These are phyloP conservation scores for Alcedo quadribrachys DNA, from an alignment of 2,797 vertebrate genomes.

Conservation along the genomic window DNA sequence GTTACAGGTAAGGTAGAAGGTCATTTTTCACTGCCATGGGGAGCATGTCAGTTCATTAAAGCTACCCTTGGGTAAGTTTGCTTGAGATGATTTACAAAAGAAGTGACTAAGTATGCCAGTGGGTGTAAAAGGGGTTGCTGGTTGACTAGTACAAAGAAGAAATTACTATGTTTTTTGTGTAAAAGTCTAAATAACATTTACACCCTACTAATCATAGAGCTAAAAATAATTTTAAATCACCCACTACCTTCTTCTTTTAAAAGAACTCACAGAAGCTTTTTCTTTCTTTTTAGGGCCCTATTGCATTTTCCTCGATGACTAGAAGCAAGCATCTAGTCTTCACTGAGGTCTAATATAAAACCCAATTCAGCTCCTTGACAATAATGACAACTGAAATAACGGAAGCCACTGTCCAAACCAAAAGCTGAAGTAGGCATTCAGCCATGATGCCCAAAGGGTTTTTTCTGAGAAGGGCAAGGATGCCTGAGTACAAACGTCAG, in stretches of 20 bases:
- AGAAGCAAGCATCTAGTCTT: not conserved
- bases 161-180: not conserved
- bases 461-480: not conserved
- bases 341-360: not conserved
- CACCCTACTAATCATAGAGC: not conserved
- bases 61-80: not conserved
- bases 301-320: not conserved
- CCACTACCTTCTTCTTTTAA: not conserved
- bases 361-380: not conserved
- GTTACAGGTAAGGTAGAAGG: not conserved
- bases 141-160: constrained; percentile 6
- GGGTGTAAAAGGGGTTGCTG: not conserved
- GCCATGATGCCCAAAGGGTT: not conserved
- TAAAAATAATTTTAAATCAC: constrained; percentile 31
- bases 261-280: not conserved
- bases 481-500: not conserved
- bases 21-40: not conserved
- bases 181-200: constrained; percentile 25
- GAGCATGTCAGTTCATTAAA: not conserved
- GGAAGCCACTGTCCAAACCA: not conserved
- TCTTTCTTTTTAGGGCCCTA: not conserved
- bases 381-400: not conserved
- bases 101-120: not conserved
- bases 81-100: not conserved
- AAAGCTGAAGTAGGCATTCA: not conserved